phyloP scores from a whole-genome alignment of 2,888 invertebrate species.

The Phanerotoma sp. region DNA sequence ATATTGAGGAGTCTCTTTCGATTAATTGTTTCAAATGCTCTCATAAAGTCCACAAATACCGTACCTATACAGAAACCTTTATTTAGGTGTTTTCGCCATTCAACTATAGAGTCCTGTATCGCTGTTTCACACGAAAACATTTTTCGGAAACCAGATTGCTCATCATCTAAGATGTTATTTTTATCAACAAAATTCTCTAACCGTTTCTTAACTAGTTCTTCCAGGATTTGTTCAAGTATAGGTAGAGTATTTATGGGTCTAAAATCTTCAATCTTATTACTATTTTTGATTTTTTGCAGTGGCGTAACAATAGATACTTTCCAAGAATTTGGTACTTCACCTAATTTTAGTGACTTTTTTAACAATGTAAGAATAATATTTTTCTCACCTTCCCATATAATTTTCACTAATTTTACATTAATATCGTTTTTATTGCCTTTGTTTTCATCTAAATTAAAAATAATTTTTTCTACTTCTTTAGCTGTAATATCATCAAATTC shows the following conservation, averaged over 20 bases:
- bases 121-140: slow-evolving; percentile 28
- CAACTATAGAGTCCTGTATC: slow-evolving; percentile 14
- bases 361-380: slow-evolving; percentile 5
- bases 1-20: slow-evolving; percentile 19
- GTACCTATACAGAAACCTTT: slow-evolving; percentile 10
- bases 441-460: slow-evolving; percentile 19
- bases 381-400: slow-evolving; percentile 16
- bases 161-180: slow-evolving; percentile 20
- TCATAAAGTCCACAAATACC: slow-evolving; percentile 26
- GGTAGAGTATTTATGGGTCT: slow-evolving; percentile 27
- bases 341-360: slow-evolving; percentile 7
- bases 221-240: slow-evolving; percentile 26
- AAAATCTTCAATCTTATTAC: slow-evolving; percentile 18
- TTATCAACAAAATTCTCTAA: slow-evolving; percentile 19
- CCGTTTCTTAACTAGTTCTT: slow-evolving; percentile 23
- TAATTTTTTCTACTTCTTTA: slow-evolving; percentile 10
- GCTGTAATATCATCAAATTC: slow-evolving; percentile 9
- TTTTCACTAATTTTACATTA: slow-evolving; percentile 15
- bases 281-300: slow-evolving; percentile 8
- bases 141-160: slow-evolving; percentile 30
- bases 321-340: slow-evolving; percentile 9
- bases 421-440: slow-evolving; percentile 11
- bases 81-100: slow-evolving; percentile 24
- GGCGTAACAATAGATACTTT: slow-evolving; percentile 13
- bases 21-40: slow-evolving; percentile 31